Percentiles rank a stretch among this genome's conserved stretches.
These are phyloP conservation scores for Paedocypris sp. DNA, from an alignment of 2,113 vertebrate genomes.

Conservation along the genomic window DNA sequence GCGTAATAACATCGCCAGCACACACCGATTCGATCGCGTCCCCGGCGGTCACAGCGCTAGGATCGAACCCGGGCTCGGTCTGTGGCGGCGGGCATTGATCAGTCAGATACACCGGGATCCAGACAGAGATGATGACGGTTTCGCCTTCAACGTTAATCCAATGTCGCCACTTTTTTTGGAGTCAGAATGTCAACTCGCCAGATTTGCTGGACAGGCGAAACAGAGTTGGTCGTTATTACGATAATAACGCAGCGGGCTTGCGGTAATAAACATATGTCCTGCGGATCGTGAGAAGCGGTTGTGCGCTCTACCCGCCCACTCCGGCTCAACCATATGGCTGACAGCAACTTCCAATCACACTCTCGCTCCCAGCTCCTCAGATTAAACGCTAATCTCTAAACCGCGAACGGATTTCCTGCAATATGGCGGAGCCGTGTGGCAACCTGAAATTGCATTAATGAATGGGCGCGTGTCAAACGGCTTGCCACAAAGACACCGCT, in stretches of 20 bases:
- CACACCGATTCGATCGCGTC: background rate
- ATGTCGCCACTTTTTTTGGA: slow-evolving; percentile 30
- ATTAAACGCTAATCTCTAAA: slow-evolving; percentile 61
- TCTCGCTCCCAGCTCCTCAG: slow-evolving; percentile 43
- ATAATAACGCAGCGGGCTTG: background rate
- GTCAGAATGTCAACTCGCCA: slow-evolving; percentile 16
- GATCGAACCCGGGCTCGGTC: background rate
- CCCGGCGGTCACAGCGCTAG: background rate
- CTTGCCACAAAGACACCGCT: too few relatives aligned
- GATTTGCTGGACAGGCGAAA: background rate
- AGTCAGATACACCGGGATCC: background rate
- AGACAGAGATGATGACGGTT: slow-evolving; percentile 11
- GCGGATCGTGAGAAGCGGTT: slow-evolving; percentile 6
- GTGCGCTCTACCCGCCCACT: slow-evolving; percentile 1
- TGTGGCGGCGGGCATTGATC: background rate
- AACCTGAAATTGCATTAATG: too few relatives aligned
- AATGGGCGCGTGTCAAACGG: too few relatives aligned
- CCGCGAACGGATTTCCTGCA: slow-evolving; percentile 56
- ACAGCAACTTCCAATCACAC: background rate
- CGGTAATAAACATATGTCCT: slow-evolving; percentile 21
- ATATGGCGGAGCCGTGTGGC: slow-evolving; percentile 58
- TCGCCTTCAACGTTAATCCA: slow-evolving; percentile 18
- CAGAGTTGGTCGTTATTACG: background rate
- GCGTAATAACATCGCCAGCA: slow-evolving; percentile 3
- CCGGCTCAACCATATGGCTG: slow-evolving; percentile 15